Evolutionary conservation across 2,113 vertebrate genomes (phyloP), one percentile per base, ranked within the genome.

Genomic region (Xiphias gladius): DNA sequence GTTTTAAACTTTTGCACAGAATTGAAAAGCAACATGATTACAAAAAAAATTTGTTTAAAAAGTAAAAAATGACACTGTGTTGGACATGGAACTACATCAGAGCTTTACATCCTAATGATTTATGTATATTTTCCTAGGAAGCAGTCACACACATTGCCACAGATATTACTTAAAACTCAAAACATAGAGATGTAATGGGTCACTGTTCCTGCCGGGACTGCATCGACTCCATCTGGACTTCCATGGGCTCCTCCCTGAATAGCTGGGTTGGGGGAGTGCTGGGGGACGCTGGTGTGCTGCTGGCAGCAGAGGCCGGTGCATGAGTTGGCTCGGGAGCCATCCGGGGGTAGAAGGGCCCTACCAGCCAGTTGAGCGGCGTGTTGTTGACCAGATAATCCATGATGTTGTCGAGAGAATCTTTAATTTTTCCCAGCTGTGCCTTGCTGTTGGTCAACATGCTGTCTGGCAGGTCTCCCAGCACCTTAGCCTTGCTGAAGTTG

Each of bases 341-440:
- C 7, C 58, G 85, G 1, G 94, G 94, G 93, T 97, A 97, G 95
- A 98, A 98, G 35, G 97, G 97, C 91, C 98, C 98, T 84, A 99
- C 97, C 93, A 99, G 95, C 97, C 97, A 99, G 93, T 97, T 98
- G 89, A 99, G 96, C 0, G 97, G 97, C 0, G 97, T 98, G 96
- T 98, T 99, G 93, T 99, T 98, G 93, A 99, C 93, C 94, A 99
- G 90, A 83, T 98, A 97, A 95, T 98, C 96, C 96, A 98, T 96
- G 92, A 98, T 86, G 26, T 95, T 91, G 92, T 98, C 97, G 70
- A 98, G 88, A 43, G 97, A 96, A 1, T 61, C 50, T 52, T 96
- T 97, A 89, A 98, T 97, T 93, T 95, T 96, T 88, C 94, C 93
- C 82, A 99, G 92, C 73, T 98, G 95, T 32, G 90, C 93, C 82